Evolutionary conservation across 1,140 invertebrate species (phyloP).

Genomic region (Plectus sambesii): DNA sequence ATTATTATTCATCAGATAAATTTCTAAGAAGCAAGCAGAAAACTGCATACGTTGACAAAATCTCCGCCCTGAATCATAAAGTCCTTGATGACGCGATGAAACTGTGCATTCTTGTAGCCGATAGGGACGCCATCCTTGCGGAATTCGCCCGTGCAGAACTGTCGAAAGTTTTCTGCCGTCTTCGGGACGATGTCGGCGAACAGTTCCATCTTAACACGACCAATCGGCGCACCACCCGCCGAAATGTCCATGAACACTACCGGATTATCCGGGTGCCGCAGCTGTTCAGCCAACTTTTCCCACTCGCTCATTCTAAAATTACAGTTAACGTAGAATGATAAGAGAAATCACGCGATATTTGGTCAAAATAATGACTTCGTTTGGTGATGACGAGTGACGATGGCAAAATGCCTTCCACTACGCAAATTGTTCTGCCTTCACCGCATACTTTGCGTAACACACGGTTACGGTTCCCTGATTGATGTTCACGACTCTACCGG

Average conservation of each 20-base stretch:
- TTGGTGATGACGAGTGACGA: too few species aligned
- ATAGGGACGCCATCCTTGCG: conserved; percentile 78
- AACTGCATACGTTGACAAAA: conserved; percentile 73
- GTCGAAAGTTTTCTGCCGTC: conserved; percentile 95
- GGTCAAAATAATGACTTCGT: too few species aligned
- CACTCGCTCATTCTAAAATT: conserved; percentile 46
- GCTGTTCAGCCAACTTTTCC: conserved; percentile 40
- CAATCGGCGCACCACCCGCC: conserved; percentile 60
- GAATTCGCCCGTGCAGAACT: conserved; percentile 91
- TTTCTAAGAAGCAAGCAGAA: conserved; percentile 15
- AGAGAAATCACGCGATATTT: too few species aligned
- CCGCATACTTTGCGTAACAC: too few species aligned
- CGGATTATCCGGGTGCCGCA: conserved; percentile 80
- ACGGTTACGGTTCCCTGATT: too few species aligned
- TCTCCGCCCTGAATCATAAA: conserved; percentile 98
- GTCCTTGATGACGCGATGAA: conserved; percentile 95
- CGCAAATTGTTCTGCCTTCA: too few species aligned
- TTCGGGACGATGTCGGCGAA: conserved; percentile 91
- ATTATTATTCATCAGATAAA: conserved; percentile 6
- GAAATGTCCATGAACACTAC: conserved; percentile 71
- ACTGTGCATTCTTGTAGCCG: conserved; percentile 86
- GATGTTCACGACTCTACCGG: too few species aligned
- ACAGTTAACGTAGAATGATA: too few species aligned
- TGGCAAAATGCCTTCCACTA: too few species aligned
- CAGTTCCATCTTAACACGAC: conserved; percentile 86